Conservation (phyloP, 1,140 invertebrate genomes). For the Leptoteleia sp. region DNA sequence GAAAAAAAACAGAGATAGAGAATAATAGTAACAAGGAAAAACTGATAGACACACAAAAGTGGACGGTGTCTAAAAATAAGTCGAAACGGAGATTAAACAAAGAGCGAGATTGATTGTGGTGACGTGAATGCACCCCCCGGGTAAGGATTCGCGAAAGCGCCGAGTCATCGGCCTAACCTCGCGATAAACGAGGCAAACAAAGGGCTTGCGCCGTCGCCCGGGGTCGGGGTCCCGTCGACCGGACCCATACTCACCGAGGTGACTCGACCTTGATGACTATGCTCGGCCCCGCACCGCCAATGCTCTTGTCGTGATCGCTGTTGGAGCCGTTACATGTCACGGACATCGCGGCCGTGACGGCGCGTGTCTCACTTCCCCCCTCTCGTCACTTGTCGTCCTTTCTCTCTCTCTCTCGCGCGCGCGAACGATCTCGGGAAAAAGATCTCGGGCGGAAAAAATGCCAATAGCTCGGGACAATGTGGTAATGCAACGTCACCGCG, state of each 20-base stretch:
- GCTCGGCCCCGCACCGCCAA: constrained; percentile 54
- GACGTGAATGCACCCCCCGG: constrained; percentile 18
- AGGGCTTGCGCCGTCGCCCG: not conserved
- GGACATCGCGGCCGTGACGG: constrained; percentile 73
- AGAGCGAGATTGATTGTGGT: not conserved
- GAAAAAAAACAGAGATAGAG: no score
- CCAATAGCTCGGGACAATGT: no score
- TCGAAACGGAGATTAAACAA: constrained; percentile 8
- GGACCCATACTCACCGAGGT: constrained; percentile 10
- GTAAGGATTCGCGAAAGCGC: constrained; percentile 15
- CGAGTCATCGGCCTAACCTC: constrained; percentile 51
- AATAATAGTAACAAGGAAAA: no score
- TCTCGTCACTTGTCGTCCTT: not conserved
- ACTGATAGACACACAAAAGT: no score
- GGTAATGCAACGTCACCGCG: no score
- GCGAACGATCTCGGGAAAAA: constrained; percentile 2
- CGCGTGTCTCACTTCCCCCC: constrained; percentile 25
- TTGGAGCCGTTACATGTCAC: constrained; percentile 67
- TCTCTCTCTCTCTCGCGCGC: not conserved
- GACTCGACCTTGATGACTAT: constrained; percentile 18
- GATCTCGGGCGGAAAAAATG: no score
- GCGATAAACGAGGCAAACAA: constrained; percentile 1
- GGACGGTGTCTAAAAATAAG: constrained; percentile 6
- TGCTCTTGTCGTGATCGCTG: constrained; percentile 65
- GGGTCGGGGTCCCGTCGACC: not conserved